These are phyloP conservation scores for Anoplolepis gracilipes DNA, from an alignment of 1,140 invertebrate species.

Conservation along the genomic window DNA sequence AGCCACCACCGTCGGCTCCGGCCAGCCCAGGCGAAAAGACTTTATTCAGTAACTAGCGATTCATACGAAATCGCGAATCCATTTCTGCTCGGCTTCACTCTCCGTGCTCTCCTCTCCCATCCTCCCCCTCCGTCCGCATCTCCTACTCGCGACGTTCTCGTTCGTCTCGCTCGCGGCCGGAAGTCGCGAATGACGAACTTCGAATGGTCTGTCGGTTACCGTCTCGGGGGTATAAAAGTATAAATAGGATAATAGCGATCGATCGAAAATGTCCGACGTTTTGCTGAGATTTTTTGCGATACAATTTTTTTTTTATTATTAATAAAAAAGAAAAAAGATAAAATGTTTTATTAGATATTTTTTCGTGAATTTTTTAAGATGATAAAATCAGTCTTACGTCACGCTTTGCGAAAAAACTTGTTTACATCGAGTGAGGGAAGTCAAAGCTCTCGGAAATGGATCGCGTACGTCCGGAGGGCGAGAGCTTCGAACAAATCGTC, in stretches of 20 bases:
- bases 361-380: background rate
- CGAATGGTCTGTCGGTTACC: conserved; percentile 28
- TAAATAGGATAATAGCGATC: too few species aligned
- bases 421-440: conserved; percentile 1
- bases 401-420: background rate
- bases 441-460: conserved; percentile 36
- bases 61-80: conserved; percentile 79
- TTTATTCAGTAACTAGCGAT: conserved; percentile 81
- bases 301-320: background rate
- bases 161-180: conserved; percentile 48
- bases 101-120: conserved; percentile 34
- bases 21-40: conserved; percentile 72
- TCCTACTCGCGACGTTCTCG: conserved; percentile 44
- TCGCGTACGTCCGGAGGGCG: background rate
- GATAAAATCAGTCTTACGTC: background rate
- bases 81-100: conserved; percentile 72
- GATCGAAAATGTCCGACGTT: conserved; percentile 13
- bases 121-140: background rate
- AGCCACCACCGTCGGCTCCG: conserved; percentile 67
- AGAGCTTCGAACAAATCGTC: conserved; percentile 61
- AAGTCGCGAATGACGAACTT: conserved; percentile 54
- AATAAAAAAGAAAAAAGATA: background rate
- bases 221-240: background rate
- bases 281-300: background rate
- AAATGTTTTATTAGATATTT: conserved; percentile 3